These are phyloP conservation scores for Troilus luridus DNA, from an alignment of 2,888 invertebrate genomes.

Conservation along the genomic window DNA sequence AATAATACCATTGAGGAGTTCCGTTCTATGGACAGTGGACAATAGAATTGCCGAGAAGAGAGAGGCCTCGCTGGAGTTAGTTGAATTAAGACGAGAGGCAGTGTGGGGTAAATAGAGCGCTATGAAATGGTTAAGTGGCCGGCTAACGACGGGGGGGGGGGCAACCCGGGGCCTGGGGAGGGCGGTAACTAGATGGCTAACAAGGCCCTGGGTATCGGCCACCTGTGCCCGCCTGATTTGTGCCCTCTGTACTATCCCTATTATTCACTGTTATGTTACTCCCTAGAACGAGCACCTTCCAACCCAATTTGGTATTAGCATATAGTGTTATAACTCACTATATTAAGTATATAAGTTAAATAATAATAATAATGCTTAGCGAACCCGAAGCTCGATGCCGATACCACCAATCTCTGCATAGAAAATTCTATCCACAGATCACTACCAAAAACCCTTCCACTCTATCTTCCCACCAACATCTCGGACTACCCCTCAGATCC, in stretches of 20 bases:
- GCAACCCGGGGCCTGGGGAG: neutral
- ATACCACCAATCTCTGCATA: too few species aligned
- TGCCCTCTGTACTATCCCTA: neutral
- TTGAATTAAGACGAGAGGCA: constrained; percentile 41
- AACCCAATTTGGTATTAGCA: neutral
- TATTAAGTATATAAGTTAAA: too few species aligned
- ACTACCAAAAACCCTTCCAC: too few species aligned
- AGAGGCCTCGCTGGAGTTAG: constrained; percentile 8
- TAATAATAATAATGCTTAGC: too few species aligned
- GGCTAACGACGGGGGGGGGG: constrained; percentile 14
- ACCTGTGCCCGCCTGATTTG: constrained; percentile 41
- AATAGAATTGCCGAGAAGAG: neutral
- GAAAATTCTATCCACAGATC: too few species aligned
- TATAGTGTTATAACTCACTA: too few species aligned
- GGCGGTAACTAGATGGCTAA: constrained; percentile 48
- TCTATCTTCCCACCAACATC: too few species aligned
- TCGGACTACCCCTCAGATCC: too few species aligned
- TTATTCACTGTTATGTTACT: neutral
- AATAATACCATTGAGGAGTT: neutral
- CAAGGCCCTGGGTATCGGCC: constrained; percentile 29
- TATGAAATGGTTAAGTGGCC: constrained; percentile 49
- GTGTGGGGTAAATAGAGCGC: constrained; percentile 27
- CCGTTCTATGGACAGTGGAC: neutral
- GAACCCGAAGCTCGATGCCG: too few species aligned
- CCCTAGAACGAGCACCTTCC: neutral